These are phyloP conservation scores for Thera britannica DNA, from an alignment of 2,888 invertebrate species.

Conservation along the genomic window DNA sequence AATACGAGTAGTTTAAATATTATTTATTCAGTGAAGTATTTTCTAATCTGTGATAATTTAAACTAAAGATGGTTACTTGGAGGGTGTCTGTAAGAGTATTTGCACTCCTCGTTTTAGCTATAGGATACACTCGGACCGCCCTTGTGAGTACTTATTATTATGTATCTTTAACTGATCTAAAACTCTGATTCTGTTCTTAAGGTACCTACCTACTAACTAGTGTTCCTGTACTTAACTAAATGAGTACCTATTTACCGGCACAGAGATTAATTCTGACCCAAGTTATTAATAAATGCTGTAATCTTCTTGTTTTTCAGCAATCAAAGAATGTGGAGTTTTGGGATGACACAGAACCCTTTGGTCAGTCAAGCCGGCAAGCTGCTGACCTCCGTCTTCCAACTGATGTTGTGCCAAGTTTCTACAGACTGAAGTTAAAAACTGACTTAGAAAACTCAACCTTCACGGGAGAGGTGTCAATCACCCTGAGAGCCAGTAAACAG, in stretches of 20 bases:
- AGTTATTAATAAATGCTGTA: conserved; percentile 1
- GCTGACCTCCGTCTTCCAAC: conserved; percentile 74
- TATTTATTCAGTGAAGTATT: conserved; percentile 40
- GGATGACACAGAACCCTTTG: conserved; percentile 75
- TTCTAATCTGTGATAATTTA: conserved; percentile 57
- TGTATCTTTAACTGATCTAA: background rate
- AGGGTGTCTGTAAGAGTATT: conserved; percentile 40
- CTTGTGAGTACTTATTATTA: conserved; percentile 22
- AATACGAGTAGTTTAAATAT: conserved; percentile 4
- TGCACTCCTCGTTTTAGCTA: conserved; percentile 47
- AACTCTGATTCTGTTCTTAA: background rate
- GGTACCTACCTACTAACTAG: background rate
- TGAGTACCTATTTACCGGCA: background rate
- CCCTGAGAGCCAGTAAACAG: conserved; percentile 65
- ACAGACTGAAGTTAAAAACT: conserved; percentile 83
- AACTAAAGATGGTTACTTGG: conserved; percentile 57
- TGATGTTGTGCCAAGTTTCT: conserved; percentile 81
- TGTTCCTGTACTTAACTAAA: background rate
- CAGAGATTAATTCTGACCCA: background rate
- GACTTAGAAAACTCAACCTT: conserved; percentile 76
- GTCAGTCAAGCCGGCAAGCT: conserved; percentile 55
- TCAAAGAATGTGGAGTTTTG: conserved; percentile 66
- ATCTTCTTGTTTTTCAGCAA: conserved; percentile 30
- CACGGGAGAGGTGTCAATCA: conserved; percentile 77
- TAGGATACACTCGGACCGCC: conserved; percentile 11